These are phyloP conservation scores for Rhynchopsitta pachyrhyncha DNA, from an alignment of 2,113 vertebrate species.

Conservation along the genomic window DNA sequence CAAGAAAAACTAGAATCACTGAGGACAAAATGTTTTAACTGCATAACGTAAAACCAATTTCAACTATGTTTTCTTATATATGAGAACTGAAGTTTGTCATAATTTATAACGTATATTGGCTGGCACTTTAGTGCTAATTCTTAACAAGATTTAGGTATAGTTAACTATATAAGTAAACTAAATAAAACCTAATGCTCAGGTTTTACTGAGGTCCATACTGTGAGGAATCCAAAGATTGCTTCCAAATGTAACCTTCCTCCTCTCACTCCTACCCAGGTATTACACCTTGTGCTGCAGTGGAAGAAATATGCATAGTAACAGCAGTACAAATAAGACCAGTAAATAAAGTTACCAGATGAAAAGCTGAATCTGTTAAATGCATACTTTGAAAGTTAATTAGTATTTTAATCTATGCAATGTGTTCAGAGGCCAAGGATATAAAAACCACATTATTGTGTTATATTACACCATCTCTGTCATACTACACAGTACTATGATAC, in stretches of 20 bases:
- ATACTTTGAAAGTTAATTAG: background rate
- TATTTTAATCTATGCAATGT: background rate
- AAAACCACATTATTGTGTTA: background rate
- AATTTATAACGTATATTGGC: background rate
- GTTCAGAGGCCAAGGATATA: background rate
- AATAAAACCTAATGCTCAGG: background rate
- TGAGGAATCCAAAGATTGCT: background rate
- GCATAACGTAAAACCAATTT: background rate
- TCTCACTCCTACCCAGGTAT: background rate
- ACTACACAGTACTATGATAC: background rate
- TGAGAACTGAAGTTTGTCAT: background rate
- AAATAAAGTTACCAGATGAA: background rate
- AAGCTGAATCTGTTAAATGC: background rate
- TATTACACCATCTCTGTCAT: background rate
- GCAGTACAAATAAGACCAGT: background rate
- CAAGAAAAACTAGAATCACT: background rate
- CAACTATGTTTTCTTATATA: background rate
- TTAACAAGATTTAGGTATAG: background rate
- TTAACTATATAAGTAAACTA: background rate
- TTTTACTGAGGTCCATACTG: background rate
- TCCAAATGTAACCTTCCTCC: background rate
- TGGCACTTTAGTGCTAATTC: background rate
- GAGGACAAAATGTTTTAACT: background rate
- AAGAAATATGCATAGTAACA: background rate
- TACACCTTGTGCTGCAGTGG: background rate